Conservation (phyloP, 2,888 invertebrate genomes). For the Urechis unicinctus region DNA sequence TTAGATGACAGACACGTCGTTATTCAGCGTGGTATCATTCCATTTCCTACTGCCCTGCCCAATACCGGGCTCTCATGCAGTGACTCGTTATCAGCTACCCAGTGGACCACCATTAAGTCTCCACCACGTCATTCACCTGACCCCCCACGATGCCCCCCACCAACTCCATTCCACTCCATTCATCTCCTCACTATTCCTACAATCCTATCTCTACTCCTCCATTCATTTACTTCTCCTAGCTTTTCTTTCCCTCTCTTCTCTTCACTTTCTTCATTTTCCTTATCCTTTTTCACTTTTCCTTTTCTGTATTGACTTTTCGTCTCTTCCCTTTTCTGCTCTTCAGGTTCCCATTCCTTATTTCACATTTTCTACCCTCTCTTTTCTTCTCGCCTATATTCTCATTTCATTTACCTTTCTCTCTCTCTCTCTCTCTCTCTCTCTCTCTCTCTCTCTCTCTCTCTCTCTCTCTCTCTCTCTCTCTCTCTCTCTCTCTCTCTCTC, state of each 20-base stretch:
- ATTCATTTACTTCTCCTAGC: neutral
- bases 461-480: slow-evolving; percentile 2
- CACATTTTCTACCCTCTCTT: neutral
- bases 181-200: no score
- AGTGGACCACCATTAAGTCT: no score
- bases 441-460: neutral
- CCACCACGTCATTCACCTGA: no score
- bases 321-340: no score
- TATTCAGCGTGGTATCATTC: no score
- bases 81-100: no score
- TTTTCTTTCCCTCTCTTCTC: neutral
- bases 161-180: no score
- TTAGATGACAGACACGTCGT: no score
- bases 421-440: slow-evolving; percentile 4
- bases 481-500: neutral
- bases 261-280: neutral
- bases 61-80: no score
- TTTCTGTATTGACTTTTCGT: neutral
- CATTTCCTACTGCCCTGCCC: no score
- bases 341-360: neutral
- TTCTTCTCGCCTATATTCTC: neutral
- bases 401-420: neutral
- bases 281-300: neutral
- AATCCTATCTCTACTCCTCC: neutral
- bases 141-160: no score